Conservation (phyloP, 1,140 invertebrate species). For the Monochamus saltuarius region DNA sequence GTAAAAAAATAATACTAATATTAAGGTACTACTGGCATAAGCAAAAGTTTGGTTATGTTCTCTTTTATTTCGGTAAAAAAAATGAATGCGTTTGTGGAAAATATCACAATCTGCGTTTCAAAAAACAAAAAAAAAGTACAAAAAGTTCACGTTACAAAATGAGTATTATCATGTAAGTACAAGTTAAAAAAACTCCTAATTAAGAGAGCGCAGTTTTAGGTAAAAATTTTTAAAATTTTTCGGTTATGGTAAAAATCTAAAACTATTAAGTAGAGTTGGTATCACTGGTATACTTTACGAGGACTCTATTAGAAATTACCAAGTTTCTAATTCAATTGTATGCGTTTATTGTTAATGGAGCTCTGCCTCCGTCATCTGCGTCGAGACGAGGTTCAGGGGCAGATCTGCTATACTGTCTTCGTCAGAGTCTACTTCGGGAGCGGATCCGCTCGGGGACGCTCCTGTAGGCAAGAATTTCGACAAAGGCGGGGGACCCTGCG, state of each 20-base stretch:
- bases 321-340: background rate
- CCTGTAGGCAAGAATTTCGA: slow-evolving; percentile 41
- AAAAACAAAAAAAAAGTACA: slow-evolving; percentile 17
- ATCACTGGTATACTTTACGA: slow-evolving; percentile 17
- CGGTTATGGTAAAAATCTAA: slow-evolving; percentile 17
- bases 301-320: slow-evolving; percentile 1
- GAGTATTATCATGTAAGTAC: slow-evolving; percentile 27
- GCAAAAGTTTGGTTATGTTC: slow-evolving; percentile 43
- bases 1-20: slow-evolving; percentile 29
- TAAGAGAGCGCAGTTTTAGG: slow-evolving; percentile 13
- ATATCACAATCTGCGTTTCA: slow-evolving; percentile 30
- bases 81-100: slow-evolving; percentile 23
- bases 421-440: slow-evolving; percentile 44
- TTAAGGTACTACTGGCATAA: slow-evolving; percentile 47
- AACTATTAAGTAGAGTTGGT: slow-evolving; percentile 17
- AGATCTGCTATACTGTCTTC: slow-evolving; percentile 48
- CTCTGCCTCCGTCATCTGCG: slow-evolving; percentile 49
- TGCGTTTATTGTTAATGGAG: slow-evolving; percentile 35
- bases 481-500: slow-evolving; percentile 33
- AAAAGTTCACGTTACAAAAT: slow-evolving; percentile 23
- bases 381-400: slow-evolving; percentile 49
- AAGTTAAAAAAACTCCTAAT: slow-evolving; percentile 16
- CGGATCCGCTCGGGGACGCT: slow-evolving; percentile 35
- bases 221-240: slow-evolving; percentile 8
- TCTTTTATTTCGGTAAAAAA: slow-evolving; percentile 33